Percentiles rank a stretch among this genome's conserved stretches.
These are phyloP conservation scores for Chironomus striatipennis DNA, from an alignment of 1,140 invertebrate genomes.

Conservation along the genomic window DNA sequence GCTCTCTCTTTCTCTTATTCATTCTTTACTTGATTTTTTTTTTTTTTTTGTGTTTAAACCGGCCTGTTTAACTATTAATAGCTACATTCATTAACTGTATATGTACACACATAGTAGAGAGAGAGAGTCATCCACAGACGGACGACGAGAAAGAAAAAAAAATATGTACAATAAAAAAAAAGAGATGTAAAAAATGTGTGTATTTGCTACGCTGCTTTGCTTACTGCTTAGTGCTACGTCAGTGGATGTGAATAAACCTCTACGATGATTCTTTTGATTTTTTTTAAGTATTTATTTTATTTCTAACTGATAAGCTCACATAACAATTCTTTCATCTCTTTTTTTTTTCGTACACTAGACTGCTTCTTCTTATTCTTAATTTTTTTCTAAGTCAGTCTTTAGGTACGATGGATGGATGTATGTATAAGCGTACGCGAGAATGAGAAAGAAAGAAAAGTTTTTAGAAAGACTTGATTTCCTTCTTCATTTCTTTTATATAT, in stretches of 20 bases:
- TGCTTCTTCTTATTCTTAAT: too few relatives aligned
- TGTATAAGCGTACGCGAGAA: too few relatives aligned
- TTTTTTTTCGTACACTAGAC: too few relatives aligned
- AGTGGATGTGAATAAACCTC: neutral
- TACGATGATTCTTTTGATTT: too few relatives aligned
- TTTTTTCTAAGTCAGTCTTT: too few relatives aligned
- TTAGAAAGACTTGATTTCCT: neutral
- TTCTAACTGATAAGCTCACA: too few relatives aligned
- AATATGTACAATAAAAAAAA: neutral
- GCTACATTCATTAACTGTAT: constrained; percentile 7
- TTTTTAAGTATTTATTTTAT: too few relatives aligned
- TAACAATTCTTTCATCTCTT: too few relatives aligned
- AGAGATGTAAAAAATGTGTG: neutral
- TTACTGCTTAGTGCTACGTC: too few relatives aligned
- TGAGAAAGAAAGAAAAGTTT: too few relatives aligned
- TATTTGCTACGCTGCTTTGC: neutral
- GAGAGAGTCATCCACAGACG: neutral
- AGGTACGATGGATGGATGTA: too few relatives aligned
- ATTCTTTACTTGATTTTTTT: too few relatives aligned
- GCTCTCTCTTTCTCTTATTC: neutral
- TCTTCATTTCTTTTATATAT: neutral
- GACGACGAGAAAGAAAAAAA: neutral
- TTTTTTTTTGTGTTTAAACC: neutral
- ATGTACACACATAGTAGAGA: constrained; percentile 12
- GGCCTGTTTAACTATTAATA: constrained; percentile 13